phyloP scores from a whole-genome alignment of 2,113 vertebrate species.

The Malurus alboscapulatus region DNA sequence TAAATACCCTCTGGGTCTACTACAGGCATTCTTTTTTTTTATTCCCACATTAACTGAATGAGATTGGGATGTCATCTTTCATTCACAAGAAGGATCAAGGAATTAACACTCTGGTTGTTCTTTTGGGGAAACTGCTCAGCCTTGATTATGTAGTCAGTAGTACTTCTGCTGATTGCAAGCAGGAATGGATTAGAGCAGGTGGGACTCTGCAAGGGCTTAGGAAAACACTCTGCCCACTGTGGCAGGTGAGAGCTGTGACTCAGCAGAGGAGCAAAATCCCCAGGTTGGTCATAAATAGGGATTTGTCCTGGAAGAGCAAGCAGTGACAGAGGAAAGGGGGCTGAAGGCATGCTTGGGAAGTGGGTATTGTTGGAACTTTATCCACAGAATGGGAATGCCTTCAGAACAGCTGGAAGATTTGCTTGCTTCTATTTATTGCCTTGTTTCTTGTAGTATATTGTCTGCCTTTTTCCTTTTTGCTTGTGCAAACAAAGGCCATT shows the following conservation, averaged over 20 bases:
- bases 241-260: neutral
- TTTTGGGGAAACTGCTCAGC: constrained; percentile 11
- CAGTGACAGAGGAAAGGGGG: neutral
- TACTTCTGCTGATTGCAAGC: neutral
- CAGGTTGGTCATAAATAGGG: neutral
- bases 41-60: constrained; percentile 11
- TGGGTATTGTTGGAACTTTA: neutral
- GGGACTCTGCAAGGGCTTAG: neutral
- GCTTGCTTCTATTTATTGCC: neutral
- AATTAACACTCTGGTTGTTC: neutral
- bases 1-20: constrained; percentile 19
- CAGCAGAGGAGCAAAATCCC: neutral
- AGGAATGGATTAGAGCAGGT: neutral
- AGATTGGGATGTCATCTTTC: neutral
- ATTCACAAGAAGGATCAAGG: neutral
- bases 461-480: neutral
- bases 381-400: neutral
- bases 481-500: neutral
- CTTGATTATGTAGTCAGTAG: neutral
- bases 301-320: neutral
- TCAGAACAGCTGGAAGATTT: neutral
- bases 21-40: neutral
- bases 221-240: neutral
- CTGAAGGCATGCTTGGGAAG: neutral
- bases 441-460: neutral